Evolutionary conservation across 1,140 invertebrate genomes (phyloP).

Genomic region (Polyergus mexicanus): DNA sequence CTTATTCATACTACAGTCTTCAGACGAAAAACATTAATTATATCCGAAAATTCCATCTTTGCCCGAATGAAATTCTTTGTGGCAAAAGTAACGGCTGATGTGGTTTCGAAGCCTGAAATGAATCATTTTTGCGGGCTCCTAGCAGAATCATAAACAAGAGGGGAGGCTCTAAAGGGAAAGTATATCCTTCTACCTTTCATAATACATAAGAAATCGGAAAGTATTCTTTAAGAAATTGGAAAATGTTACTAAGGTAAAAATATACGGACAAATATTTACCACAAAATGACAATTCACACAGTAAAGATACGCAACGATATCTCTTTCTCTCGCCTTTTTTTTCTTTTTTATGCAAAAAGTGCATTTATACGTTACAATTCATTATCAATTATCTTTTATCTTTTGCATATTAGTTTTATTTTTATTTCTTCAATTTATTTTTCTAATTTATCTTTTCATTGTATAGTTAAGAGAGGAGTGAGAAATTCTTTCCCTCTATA

Average conservation of each 20-base stretch:
- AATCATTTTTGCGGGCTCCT: constrained; percentile 31
- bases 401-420: constrained; percentile 6
- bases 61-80: neutral
- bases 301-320: neutral
- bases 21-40: constrained; percentile 27
- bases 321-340: neutral
- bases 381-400: neutral
- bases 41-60: constrained; percentile 18
- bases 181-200: constrained; percentile 13
- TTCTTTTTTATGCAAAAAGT: neutral
- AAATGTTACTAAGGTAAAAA: constrained; percentile 26
- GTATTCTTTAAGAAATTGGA: constrained; percentile 28
- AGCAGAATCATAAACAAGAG: constrained; percentile 47
- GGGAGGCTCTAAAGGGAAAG: constrained; percentile 24
- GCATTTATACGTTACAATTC: neutral
- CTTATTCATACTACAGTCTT: neutral
- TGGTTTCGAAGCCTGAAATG: constrained; percentile 26
- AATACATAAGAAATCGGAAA: constrained; percentile 41
- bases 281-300: neutral
- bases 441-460: neutral
- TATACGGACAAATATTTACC: constrained; percentile 20
- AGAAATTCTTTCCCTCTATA: neutral
- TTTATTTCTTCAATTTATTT: neutral
- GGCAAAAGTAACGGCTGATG: constrained; percentile 2
- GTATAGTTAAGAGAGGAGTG: neutral